These are phyloP conservation scores for Tyria jacobaeae DNA, from an alignment of 2,888 invertebrate genomes.

Conservation along the genomic window DNA sequence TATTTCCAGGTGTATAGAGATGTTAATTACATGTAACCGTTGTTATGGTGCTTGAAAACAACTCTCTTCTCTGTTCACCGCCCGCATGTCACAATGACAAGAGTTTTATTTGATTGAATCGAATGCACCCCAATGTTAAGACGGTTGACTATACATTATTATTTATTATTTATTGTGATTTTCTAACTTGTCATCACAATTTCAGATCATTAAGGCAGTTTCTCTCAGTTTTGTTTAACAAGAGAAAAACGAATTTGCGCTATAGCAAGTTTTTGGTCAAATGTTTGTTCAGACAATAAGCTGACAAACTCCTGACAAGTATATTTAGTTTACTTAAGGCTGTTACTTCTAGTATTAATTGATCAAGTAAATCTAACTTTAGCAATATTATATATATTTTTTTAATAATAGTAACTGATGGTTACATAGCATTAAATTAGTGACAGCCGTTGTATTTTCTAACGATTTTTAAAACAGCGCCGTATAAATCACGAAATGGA, in stretches of 20 bases:
- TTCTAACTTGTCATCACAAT: neutral
- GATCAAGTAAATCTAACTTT: too few relatives aligned
- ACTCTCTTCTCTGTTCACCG: slow-evolving; percentile 66
- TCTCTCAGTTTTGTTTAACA: neutral
- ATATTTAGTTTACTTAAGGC: neutral
- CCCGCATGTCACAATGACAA: slow-evolving; percentile 68
- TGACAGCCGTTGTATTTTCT: neutral
- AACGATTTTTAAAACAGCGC: slow-evolving; percentile 25
- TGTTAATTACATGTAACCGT: slow-evolving; percentile 64
- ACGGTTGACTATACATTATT: slow-evolving; percentile 52
- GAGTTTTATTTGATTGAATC: slow-evolving; percentile 61
- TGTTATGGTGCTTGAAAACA: slow-evolving; percentile 69
- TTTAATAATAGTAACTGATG: neutral
- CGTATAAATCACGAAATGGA: slow-evolving; percentile 54
- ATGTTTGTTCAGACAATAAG: neutral
- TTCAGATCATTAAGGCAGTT: neutral
- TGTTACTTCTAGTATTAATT: neutral
- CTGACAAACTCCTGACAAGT: neutral
- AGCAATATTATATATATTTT: neutral
- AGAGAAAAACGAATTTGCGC: neutral
- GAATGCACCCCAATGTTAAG: slow-evolving; percentile 60
- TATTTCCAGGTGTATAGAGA: slow-evolving; percentile 64
- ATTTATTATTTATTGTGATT: slow-evolving; percentile 1
- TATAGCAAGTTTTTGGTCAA: neutral
- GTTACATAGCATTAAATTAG: neutral